These are phyloP conservation scores for Leucophora obtusa DNA, from an alignment of 2,888 invertebrate genomes.

Conservation along the genomic window DNA sequence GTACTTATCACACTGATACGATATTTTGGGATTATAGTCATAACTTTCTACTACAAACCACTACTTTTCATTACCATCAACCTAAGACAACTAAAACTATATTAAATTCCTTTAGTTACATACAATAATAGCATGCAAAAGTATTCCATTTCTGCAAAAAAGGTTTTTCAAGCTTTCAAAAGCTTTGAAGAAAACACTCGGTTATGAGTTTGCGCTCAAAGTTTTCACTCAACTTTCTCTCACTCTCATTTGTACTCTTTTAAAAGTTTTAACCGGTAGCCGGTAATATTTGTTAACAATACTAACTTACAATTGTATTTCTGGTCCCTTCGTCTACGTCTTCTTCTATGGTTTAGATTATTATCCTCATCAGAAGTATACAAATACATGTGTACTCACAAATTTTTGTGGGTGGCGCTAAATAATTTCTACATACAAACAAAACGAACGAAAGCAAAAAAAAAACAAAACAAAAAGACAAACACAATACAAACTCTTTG, in stretches of 20 bases:
- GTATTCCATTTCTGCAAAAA: conserved; percentile 46
- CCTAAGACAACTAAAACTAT: conserved; percentile 11
- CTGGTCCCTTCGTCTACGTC: conserved; percentile 25
- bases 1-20: too few relatives aligned
- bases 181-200: conserved; percentile 46
- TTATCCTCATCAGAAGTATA: conserved; percentile 16
- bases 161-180: neutral
- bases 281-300: conserved; percentile 60
- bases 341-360: conserved; percentile 39
- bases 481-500: conserved; percentile 39
- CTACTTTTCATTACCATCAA: neutral
- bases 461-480: conserved; percentile 14
- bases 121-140: neutral
- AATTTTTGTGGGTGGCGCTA: conserved; percentile 61
- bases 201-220: conserved; percentile 12
- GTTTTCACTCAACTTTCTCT: conserved; percentile 24
- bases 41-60: too few relatives aligned
- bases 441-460: conserved; percentile 8
- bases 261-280: conserved; percentile 46
- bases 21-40: too few relatives aligned
- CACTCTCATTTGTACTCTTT: neutral
- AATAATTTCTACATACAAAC: conserved; percentile 36
- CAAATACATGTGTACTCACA: conserved; percentile 11
- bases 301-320: conserved; percentile 29
- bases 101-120: neutral